A percentile compares a stretch with the other conserved stretches of the same genome.
These are phyloP conservation scores for Diabrotica balteata DNA, from an alignment of 2,888 invertebrate genomes.

Conservation along the genomic window DNA sequence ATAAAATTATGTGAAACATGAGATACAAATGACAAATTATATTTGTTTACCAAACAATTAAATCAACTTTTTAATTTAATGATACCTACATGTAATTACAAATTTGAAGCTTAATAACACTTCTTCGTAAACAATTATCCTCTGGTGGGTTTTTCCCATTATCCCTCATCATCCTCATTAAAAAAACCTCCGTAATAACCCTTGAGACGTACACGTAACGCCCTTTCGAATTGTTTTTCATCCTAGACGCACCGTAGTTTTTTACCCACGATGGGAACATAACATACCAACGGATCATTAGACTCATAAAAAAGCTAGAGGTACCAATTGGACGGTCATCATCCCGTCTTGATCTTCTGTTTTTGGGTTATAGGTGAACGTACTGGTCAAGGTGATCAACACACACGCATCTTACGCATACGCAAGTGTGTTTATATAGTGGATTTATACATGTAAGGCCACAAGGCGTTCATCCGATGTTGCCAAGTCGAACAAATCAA, in stretches of 20 bases:
- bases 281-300: slow-evolving; percentile 6
- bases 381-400: slow-evolving; percentile 51
- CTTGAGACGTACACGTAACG: too few relatives aligned
- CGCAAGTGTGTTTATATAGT: slow-evolving; percentile 13
- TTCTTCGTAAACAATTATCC: too few relatives aligned
- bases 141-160: too few relatives aligned
- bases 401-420: slow-evolving; percentile 29
- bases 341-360: slow-evolving; percentile 9
- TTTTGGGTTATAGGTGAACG: slow-evolving; percentile 48
- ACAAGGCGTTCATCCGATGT: neutral
- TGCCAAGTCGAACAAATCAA: neutral
- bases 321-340: slow-evolving; percentile 23
- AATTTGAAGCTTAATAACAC: too few relatives aligned
- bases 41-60: too few relatives aligned
- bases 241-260: neutral
- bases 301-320: slow-evolving; percentile 12
- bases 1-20: too few relatives aligned
- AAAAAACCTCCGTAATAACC: too few relatives aligned
- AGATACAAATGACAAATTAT: too few relatives aligned
- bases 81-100: too few relatives aligned
- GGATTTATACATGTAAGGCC: neutral
- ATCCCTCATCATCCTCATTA: too few relatives aligned
- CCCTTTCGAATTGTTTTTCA: neutral
- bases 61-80: too few relatives aligned
- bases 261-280: too few relatives aligned